phyloP scores from a whole-genome alignment of 53 echinoderm and acorn worm species.

The Holothuria leucospilota region DNA sequence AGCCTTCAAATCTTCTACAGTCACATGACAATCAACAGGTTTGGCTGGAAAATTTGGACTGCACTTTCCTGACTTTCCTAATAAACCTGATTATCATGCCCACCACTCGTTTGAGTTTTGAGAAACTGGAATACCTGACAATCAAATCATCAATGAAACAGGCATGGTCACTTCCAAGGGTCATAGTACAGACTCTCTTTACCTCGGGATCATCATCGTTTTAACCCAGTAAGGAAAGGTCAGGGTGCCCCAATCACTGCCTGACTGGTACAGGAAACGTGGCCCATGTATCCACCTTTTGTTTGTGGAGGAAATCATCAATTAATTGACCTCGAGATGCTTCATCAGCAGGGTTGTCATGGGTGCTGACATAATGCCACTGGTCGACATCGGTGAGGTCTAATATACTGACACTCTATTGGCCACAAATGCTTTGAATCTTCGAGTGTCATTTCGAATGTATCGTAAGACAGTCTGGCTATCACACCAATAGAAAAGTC shows the following conservation, averaged over 20 bases:
- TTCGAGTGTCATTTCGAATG: too few relatives aligned
- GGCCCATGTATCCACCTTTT: too few relatives aligned
- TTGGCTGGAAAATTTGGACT: too few relatives aligned
- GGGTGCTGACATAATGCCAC: constrained; percentile 24
- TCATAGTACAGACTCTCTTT: too few relatives aligned
- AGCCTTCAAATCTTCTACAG: constrained; percentile 27
- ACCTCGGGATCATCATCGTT: too few relatives aligned
- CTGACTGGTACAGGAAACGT: constrained; percentile 7
- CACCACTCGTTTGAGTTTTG: constrained; percentile 6
- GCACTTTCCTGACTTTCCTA: neutral
- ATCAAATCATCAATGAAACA: constrained; percentile 12
- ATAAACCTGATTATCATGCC: neutral
- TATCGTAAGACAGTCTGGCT: constrained; percentile 45
- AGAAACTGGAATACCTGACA: constrained; percentile 30
- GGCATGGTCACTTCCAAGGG: neutral
- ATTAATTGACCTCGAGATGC: constrained; percentile 37
- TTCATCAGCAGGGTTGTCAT: constrained; percentile 35
- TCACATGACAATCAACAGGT: neutral
- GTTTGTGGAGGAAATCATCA: constrained; percentile 32
- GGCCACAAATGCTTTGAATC: constrained; percentile 49
- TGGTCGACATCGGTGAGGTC: constrained; percentile 6
- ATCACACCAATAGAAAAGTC: constrained; percentile 27
- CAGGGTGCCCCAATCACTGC: neutral
- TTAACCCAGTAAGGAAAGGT: neutral
- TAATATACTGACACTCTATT: constrained; percentile 39